Evolutionary conservation across 2,888 invertebrate genomes (phyloP), one percentile per base, ranked within the genome.

Genomic region (Anthoptus insignis): DNA sequence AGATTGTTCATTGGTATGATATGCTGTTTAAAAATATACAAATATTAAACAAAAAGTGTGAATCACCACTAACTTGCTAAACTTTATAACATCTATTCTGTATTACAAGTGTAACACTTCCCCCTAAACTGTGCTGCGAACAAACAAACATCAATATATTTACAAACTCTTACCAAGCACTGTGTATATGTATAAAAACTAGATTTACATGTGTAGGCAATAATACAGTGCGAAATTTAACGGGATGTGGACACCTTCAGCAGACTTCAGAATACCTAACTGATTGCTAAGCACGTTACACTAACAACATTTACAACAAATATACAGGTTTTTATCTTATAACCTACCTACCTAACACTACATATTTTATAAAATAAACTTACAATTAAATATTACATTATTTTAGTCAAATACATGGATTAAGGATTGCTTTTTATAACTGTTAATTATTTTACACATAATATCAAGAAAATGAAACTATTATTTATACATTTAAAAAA

Each of bases 361-460:
- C 72, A 74, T 81, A 81, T 69, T 70, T 80, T 78, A 76, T 78
- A 76, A 83, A 81, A 78, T 81, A 78, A 76, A 79, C 78, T 80
- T 81, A 83, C 66, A 76, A 59, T 59, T 60, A 77, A 64, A 66
- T 76, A 78, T 81, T 81, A 79, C 81, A 81, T 66, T 82, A 81
- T 81, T 84, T 80, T 80, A 83, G 81, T 81, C 81, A 73, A 77
- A 71, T n/a, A n/a, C n/a, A n/a, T n/a, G n/a, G n/a, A n/a, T n/a
- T n/a, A n/a, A n/a, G n/a, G n/a, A n/a, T n/a, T n/a, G n/a, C n/a
- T n/a, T n/a, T n/a, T n/a, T n/a, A n/a, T n/a, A n/a, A n/a, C n/a
- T n/a, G n/a, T n/a, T n/a, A n/a, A n/a, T n/a, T n/a, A n/a, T 59
- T 13, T 3, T 32, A 11, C 9, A 19, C 21, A 32, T 52, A n/a